These are phyloP conservation scores for Hyperoodon ampullatus DNA, from an alignment of 2,113 vertebrate species.

Conservation along the genomic window DNA sequence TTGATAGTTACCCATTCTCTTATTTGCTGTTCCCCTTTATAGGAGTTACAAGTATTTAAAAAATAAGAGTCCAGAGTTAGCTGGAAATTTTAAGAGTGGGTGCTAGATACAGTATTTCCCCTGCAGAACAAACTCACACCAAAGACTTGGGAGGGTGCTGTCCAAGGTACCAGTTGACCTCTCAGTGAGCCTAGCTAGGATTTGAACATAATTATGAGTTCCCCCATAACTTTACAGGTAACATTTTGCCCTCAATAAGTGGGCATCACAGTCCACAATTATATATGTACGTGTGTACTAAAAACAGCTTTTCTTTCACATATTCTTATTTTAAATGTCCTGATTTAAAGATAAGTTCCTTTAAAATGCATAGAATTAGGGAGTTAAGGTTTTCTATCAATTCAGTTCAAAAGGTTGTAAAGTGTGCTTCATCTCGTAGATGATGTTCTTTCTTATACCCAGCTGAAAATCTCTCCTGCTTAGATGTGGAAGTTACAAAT, in stretches of 20 bases:
- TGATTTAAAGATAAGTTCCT: conserved; percentile 9
- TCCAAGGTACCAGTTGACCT: not conserved
- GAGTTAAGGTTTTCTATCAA: not conserved
- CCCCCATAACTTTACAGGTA: not conserved
- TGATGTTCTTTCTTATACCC: not conserved
- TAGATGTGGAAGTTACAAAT: not conserved
- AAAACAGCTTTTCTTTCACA: conserved; percentile 10
- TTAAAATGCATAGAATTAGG: not conserved
- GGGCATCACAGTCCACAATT: not conserved
- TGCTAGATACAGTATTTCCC: not conserved
- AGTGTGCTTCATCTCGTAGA: not conserved
- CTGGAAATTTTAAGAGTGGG: not conserved
- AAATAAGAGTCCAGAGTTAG: not conserved
- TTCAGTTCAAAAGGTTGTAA: not conserved
- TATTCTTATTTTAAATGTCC: conserved; percentile 14
- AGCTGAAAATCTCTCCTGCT: conserved; percentile 3
- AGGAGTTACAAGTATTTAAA: not conserved
- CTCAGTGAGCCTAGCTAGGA: not conserved
- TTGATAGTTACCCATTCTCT: not conserved
- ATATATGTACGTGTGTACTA: not conserved
- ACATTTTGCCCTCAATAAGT: not conserved
- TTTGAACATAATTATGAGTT: not conserved
- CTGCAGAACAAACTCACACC: not conserved
- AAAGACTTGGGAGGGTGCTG: not conserved
- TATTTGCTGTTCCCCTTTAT: not conserved